phyloP scores from a whole-genome alignment of 1,140 invertebrate genomes.

The Drosophila miranda region DNA sequence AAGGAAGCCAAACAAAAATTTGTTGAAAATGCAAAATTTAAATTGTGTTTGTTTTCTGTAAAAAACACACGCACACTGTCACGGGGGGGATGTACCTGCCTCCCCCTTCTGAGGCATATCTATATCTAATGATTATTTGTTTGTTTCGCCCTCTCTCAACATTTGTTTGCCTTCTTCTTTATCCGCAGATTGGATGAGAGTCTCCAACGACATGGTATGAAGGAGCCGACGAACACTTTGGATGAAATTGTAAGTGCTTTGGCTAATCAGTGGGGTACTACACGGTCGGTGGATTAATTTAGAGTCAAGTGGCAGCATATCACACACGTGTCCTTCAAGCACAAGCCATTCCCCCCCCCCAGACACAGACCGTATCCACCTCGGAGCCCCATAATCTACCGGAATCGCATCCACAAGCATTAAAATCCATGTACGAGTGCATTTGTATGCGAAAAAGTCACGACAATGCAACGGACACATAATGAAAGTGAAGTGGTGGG shows the following conservation, averaged over 20 bases:
- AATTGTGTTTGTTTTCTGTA: conserved; percentile 65
- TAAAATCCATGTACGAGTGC: conserved; percentile 15
- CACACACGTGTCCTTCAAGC: background rate
- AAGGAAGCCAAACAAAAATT: conserved; percentile 43
- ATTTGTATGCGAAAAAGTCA: conserved; percentile 45
- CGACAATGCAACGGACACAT: conserved; percentile 67
- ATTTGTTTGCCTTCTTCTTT: conserved; percentile 32
- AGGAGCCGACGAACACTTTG: conserved; percentile 82
- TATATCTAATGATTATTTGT: conserved; percentile 78
- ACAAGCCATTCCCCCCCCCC: too few relatives aligned
- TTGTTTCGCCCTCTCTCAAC: conserved; percentile 34
- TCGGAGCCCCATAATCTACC: conserved; percentile 7
- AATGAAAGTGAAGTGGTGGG: conserved; percentile 43
- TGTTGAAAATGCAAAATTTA: conserved; percentile 68
- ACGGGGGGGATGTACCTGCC: background rate
- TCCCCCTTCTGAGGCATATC: conserved; percentile 15
- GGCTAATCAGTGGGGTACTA: conserved; percentile 39
- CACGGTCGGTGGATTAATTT: too few relatives aligned
- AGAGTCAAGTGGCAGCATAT: background rate
- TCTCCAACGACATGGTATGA: conserved; percentile 81
- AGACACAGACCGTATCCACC: too few relatives aligned
- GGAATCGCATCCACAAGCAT: conserved; percentile 27
- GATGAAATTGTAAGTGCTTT: conserved; percentile 81
- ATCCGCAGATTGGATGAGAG: conserved; percentile 72
- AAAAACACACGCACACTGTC: conserved; percentile 39